Evolutionary conservation across 2,888 invertebrate genomes (phyloP).

Genomic region (Trisateles emortualis): DNA sequence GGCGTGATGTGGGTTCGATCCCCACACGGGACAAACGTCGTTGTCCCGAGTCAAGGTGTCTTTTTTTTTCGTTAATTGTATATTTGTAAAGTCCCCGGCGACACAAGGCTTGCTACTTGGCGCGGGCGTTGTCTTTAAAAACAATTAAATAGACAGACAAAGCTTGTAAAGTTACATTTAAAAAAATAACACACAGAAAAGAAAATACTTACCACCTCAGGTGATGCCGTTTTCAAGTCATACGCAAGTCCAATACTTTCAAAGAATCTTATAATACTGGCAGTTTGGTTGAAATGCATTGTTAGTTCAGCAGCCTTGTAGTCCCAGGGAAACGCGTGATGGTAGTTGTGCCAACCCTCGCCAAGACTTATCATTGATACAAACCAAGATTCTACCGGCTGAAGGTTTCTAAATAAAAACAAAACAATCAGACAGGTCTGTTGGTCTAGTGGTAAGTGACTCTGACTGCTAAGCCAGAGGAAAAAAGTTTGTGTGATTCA

Average conservation of each 20-base stretch:
- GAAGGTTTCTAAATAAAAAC: conserved; percentile 87
- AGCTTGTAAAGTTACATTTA: too few relatives aligned
- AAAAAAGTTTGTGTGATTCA: too few relatives aligned
- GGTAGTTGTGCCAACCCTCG: conserved; percentile 98
- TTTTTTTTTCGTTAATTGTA: too few relatives aligned
- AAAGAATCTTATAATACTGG: conserved; percentile 87
- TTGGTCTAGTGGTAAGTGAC: too few relatives aligned
- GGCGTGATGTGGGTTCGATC: too few relatives aligned
- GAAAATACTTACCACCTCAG: conserved; percentile 64
- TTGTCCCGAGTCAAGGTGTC: too few relatives aligned
- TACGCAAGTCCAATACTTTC: conserved; percentile 88
- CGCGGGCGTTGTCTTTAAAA: too few relatives aligned
- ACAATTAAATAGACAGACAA: too few relatives aligned
- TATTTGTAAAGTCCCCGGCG: too few relatives aligned
- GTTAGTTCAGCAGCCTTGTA: conserved; percentile 96
- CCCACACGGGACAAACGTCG: too few relatives aligned
- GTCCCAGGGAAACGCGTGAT: conserved; percentile 97
- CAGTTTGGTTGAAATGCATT: conserved; percentile 87
- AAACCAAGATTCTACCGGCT: conserved; percentile 91
- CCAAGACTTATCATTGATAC: conserved; percentile 91
- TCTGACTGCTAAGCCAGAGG: too few relatives aligned
- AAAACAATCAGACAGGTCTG: conserved; percentile 39
- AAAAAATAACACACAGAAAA: neutral
- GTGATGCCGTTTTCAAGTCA: conserved; percentile 86
- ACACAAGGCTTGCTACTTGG: too few relatives aligned